phyloP scores from a whole-genome alignment of 2,888 invertebrate genomes.

The Tromatobia lineatoria region DNA sequence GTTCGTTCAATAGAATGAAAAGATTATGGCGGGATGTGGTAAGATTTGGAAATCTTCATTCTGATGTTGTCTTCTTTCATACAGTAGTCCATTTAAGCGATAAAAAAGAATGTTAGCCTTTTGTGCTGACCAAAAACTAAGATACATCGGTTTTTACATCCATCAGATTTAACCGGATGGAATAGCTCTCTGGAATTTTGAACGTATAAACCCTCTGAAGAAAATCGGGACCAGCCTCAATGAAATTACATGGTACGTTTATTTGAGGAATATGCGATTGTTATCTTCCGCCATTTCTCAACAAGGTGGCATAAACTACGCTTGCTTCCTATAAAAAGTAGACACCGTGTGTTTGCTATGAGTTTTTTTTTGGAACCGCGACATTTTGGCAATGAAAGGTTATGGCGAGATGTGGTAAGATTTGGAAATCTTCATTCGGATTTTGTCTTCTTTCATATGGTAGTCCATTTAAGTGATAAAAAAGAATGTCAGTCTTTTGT shows the following conservation, averaged over 20 bases:
- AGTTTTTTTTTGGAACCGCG: not conserved
- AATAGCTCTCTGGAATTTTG: not conserved
- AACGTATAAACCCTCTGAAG: not conserved
- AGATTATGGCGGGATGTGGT: too few relatives aligned
- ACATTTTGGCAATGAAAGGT: not conserved
- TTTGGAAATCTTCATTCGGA: not conserved
- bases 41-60: not conserved
- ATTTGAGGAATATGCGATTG: conserved; percentile 46
- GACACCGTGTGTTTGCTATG: not conserved
- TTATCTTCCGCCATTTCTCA: conserved; percentile 48
- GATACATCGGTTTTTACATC: not conserved
- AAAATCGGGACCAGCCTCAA: conserved; percentile 18
- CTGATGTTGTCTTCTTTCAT: not conserved
- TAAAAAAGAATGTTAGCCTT: not conserved
- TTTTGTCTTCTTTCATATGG: not conserved
- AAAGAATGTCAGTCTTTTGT: too few relatives aligned
- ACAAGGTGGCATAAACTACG: conserved; percentile 4
- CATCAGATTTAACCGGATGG: not conserved
- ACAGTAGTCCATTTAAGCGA: not conserved
- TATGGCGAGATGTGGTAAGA: not conserved
- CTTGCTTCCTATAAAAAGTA: conserved; percentile 7
- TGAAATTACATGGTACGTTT: conserved; percentile 7
- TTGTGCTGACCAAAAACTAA: not conserved
- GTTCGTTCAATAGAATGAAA: too few relatives aligned
- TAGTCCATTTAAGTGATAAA: not conserved